These are phyloP conservation scores for Palythoa grandis DNA, from an alignment of 92 coral and sea anemone genomes.

Conservation along the genomic window DNA sequence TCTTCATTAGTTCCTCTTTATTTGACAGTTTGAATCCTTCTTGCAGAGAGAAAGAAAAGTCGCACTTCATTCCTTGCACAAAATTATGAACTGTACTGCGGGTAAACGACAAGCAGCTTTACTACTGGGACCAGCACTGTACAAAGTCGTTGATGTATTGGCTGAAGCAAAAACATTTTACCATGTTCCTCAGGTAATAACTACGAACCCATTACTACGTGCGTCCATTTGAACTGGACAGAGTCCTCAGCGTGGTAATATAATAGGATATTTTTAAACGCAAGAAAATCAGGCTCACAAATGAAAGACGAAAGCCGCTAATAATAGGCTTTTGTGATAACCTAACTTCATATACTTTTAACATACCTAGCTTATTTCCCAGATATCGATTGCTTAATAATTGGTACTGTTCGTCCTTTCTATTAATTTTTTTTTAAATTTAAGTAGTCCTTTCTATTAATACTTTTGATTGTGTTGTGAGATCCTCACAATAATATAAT, in stretches of 20 bases:
- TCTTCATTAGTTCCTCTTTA: background rate
- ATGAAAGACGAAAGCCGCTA: no score
- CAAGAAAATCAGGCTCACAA: no score
- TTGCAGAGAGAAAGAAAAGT: background rate
- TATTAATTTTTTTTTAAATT: no score
- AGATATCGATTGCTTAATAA: no score
- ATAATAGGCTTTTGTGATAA: no score
- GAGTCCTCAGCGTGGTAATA: background rate
- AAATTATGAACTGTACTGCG: background rate
- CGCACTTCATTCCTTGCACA: constrained; percentile 5
- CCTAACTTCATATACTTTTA: no score
- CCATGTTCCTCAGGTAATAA: constrained; percentile 4
- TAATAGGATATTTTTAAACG: no score
- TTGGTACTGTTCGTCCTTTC: no score
- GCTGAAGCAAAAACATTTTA: constrained; percentile 26
- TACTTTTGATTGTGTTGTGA: no score
- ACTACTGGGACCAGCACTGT: constrained; percentile 31
- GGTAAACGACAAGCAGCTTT: constrained; percentile 14
- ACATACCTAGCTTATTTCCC: no score
- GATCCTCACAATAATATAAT: no score
- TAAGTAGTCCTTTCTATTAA: no score
- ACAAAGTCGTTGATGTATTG: background rate
- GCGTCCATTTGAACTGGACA: background rate
- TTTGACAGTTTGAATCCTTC: background rate
- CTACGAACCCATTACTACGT: background rate